Evolutionary conservation across 2,113 vertebrate genomes (phyloP), one percentile per base, ranked within the genome.

Genomic region (Istiophorus platypterus): DNA sequence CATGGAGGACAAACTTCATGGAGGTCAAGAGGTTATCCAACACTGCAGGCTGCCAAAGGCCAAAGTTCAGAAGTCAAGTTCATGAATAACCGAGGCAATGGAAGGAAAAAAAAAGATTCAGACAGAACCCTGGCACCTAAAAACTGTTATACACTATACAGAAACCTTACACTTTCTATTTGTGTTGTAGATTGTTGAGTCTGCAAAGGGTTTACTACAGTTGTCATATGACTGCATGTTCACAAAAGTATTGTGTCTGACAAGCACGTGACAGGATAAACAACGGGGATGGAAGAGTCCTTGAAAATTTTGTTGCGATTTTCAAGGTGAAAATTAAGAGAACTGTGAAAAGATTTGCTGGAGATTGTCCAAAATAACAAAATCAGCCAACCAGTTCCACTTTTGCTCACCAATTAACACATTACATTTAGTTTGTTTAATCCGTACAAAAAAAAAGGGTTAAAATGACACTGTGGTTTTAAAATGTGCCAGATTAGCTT

Each of bases 21-120:
- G 95, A 96, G 67, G 93, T 96, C 80, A 96, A 89, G 29, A 96
- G 95, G 87, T 96, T 96, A 85, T 96, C 95, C 80, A 96, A 85
- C n/a, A 96, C 95, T 0, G 95, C 94, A 14, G 94, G 93, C 95
- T 96, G 86, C 9, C n/a, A 84, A 51, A 82, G 26, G 69, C 27
- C 27, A 84, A 77, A 67, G 71, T 29, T 61, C 22, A 79, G 2
- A 73, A 67, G 66, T 67, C 34, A 89, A n/a, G 20, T 47, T 56
- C 27, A 78, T 8, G 17, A 81, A 12, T 20, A 42, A 9, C 34
- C 31, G 62, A 27, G 54, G 10, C 34, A 72, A 73, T 2, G 0
- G 29, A 34, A 58, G 4, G 3, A 34, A 59, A 57, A 69, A 22
- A 5, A n/a, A 24, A 56, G 17, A 34, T 22, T 5, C 18, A 27